Evolutionary conservation across 2,888 invertebrate genomes (phyloP).

Genomic region (Strigamia crassipes): DNA sequence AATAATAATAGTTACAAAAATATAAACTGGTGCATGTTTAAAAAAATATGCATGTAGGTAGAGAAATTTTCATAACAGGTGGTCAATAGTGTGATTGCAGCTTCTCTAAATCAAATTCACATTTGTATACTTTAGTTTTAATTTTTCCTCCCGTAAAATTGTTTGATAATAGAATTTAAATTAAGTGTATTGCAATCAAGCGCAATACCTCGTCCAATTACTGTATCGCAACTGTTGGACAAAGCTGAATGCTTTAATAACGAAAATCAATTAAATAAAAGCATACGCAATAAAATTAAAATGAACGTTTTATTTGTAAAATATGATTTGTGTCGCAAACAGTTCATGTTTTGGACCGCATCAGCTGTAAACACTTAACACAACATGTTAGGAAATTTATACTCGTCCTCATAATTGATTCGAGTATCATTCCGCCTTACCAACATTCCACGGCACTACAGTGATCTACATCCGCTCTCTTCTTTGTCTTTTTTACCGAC

Average conservation of each 20-base stretch:
- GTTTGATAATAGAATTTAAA: too few relatives aligned
- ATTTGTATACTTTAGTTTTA: neutral
- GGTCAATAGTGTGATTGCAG: neutral
- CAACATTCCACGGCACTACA: constrained; percentile 38
- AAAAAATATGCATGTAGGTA: neutral
- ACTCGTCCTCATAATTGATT: constrained; percentile 40
- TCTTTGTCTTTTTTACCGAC: neutral
- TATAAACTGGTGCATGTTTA: neutral
- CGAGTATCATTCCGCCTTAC: constrained; percentile 42
- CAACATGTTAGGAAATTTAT: constrained; percentile 18
- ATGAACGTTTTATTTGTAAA: neutral
- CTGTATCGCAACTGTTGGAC: neutral
- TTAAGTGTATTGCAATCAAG: too few relatives aligned
- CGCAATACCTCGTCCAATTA: neutral
- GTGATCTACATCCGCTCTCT: constrained; percentile 40
- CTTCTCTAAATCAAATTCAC: neutral
- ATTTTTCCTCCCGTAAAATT: neutral
- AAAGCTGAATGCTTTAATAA: neutral
- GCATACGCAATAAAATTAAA: neutral
- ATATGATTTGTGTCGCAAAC: neutral
- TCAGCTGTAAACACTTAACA: constrained; percentile 32
- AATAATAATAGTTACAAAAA: too few relatives aligned
- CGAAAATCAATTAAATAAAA: neutral
- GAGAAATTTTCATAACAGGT: neutral
- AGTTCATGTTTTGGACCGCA: neutral